These are phyloP conservation scores for Cyanocitta stelleri DNA, from an alignment of 2,113 vertebrate genomes.

Conservation along the genomic window DNA sequence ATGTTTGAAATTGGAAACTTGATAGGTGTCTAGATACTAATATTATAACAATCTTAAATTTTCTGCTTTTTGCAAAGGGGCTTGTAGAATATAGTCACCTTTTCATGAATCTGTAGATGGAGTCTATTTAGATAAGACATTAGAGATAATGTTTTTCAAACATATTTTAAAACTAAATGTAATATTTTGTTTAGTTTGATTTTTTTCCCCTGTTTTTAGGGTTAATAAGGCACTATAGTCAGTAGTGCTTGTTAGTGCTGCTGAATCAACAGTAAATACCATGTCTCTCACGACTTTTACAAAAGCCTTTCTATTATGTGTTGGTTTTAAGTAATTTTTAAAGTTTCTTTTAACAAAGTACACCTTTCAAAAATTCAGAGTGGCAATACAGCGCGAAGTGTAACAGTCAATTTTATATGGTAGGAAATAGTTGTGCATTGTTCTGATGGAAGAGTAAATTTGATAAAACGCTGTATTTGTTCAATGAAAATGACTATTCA, in stretches of 20 bases:
- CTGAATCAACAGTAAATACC: neutral
- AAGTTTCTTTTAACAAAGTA: neutral
- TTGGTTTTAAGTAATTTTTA: neutral
- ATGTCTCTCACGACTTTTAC: neutral
- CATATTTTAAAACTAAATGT: neutral
- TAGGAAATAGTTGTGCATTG: neutral
- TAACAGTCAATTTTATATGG: neutral
- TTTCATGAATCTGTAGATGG: neutral
- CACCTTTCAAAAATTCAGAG: neutral
- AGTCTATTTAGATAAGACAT: neutral
- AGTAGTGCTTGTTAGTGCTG: neutral
- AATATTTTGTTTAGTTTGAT: neutral
- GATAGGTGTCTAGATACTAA: neutral
- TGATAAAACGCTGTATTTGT: conserved; percentile 25
- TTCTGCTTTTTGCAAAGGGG: neutral
- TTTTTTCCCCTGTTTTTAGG: neutral
- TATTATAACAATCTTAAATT: neutral
- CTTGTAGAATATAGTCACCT: neutral
- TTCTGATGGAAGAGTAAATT: neutral
- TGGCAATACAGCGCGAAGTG: neutral
- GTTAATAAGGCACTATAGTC: neutral
- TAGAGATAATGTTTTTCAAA: neutral
- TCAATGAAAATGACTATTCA: conserved; percentile 47
- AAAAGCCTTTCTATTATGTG: neutral
- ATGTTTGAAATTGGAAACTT: neutral